phyloP scores from a whole-genome alignment of 2,888 invertebrate genomes.

The Acronicta aceris region DNA sequence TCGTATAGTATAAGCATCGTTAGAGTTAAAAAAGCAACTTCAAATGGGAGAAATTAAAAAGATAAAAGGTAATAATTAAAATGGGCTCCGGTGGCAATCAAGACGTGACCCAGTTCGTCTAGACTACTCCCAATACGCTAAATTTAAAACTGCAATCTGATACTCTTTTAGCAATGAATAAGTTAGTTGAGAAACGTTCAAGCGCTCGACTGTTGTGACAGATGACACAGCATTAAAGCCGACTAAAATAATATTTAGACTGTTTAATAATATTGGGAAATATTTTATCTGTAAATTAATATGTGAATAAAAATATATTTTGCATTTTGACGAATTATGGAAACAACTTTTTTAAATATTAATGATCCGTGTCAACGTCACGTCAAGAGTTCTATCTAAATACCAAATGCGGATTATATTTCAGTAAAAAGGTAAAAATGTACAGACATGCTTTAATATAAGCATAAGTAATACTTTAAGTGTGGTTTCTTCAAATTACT shows the following conservation, averaged over 20 bases:
- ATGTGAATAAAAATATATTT: no score
- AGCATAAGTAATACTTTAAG: no score
- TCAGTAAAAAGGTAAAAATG: no score
- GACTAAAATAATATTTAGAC: background rate
- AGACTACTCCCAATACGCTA: constrained; percentile 57
- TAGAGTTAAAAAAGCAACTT: constrained; percentile 9
- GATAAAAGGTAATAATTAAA: constrained; percentile 22
- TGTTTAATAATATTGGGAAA: background rate
- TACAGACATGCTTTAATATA: no score
- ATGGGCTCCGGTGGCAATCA: constrained; percentile 38
- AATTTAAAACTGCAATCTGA: constrained; percentile 56
- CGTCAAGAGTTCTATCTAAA: no score
- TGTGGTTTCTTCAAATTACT: no score
- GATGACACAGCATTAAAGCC: constrained; percentile 14
- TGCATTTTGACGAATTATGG: no score
- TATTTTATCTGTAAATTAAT: background rate
- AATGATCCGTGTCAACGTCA: no score
- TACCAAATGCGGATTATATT: no score
- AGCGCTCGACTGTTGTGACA: constrained; percentile 18
- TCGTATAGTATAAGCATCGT: background rate
- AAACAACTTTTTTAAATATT: no score
- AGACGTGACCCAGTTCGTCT: constrained; percentile 56
- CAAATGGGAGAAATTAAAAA: constrained; percentile 11
- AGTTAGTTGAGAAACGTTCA: constrained; percentile 23
- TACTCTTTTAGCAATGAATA: constrained; percentile 31